phyloP scores from a whole-genome alignment of 2,797 vertebrate species.

The Phrynocephalus guinanensis region DNA sequence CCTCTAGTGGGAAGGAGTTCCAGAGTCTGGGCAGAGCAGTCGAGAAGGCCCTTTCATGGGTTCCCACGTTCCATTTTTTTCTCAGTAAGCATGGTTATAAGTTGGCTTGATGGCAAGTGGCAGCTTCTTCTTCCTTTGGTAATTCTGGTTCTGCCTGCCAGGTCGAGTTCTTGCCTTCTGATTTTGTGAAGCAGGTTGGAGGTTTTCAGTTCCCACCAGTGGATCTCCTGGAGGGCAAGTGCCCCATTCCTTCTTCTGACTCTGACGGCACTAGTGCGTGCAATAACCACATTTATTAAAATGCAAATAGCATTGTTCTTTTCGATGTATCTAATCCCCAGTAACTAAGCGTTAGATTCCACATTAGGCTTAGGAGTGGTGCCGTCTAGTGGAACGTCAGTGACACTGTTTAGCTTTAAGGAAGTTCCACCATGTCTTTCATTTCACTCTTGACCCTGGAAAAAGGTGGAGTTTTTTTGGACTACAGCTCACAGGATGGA shows the following conservation, averaged over 20 bases:
- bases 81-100: not conserved
- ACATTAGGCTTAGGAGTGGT: constrained; percentile 8
- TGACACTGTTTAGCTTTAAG: not conserved
- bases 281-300: not conserved
- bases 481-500: too few species aligned
- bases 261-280: too few species aligned
- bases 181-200: not conserved
- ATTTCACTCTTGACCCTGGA: too few species aligned
- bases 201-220: not conserved
- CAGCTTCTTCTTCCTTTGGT: not conserved
- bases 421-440: not conserved
- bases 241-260: not conserved
- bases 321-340: not conserved
- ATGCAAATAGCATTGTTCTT: not conserved
- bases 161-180: too few species aligned
- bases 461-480: too few species aligned
- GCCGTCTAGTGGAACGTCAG: constrained; percentile 12
- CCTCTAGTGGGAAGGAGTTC: too few species aligned
- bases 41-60: too few species aligned
- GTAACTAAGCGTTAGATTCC: not conserved
- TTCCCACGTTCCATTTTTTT: too few species aligned
- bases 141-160: not conserved
- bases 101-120: not conserved
- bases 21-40: too few species aligned
- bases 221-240: not conserved